These are phyloP conservation scores for Sebastes itinus DNA, from an alignment of 2,797 vertebrate species.

Conservation along the genomic window DNA sequence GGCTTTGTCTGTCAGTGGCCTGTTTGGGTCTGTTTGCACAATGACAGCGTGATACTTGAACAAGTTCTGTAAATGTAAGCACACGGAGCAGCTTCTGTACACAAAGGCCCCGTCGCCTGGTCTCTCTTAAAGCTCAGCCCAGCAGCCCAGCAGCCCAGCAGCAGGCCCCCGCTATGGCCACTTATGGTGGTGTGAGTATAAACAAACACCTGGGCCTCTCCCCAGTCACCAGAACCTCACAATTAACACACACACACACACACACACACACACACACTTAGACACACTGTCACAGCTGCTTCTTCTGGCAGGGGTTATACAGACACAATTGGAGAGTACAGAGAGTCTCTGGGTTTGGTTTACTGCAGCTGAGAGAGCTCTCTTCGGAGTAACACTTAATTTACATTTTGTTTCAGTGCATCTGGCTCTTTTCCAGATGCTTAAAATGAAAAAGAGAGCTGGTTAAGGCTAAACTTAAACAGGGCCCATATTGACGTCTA, in stretches of 20 bases:
- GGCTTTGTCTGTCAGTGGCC: constrained; percentile 27
- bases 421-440: constrained; percentile 13
- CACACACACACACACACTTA: background rate
- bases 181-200: constrained; percentile 70
- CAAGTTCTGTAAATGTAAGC: constrained; percentile 62
- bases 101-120: constrained; percentile 49
- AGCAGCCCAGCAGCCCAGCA: constrained; percentile 30
- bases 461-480: constrained; percentile 2
- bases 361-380: constrained; percentile 38
- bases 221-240: constrained; percentile 51
- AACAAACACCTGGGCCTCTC: constrained; percentile 74
- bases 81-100: constrained; percentile 62
- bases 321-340: constrained; percentile 47
- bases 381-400: constrained; percentile 32
- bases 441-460: constrained; percentile 7
- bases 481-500: background rate
- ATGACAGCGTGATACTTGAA: constrained; percentile 60
- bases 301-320: constrained; percentile 39
- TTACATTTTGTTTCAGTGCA: constrained; percentile 19
- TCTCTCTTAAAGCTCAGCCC: constrained; percentile 18
- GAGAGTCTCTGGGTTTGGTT: constrained; percentile 49
- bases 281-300: constrained; percentile 52
- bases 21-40: constrained; percentile 63
- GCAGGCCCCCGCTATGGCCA: constrained; percentile 54
- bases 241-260: constrained; percentile 46